Evolutionary conservation across 2,113 vertebrate genomes (phyloP), one percentile per base, ranked within the genome.

Genomic region (Origma solitaria): DNA sequence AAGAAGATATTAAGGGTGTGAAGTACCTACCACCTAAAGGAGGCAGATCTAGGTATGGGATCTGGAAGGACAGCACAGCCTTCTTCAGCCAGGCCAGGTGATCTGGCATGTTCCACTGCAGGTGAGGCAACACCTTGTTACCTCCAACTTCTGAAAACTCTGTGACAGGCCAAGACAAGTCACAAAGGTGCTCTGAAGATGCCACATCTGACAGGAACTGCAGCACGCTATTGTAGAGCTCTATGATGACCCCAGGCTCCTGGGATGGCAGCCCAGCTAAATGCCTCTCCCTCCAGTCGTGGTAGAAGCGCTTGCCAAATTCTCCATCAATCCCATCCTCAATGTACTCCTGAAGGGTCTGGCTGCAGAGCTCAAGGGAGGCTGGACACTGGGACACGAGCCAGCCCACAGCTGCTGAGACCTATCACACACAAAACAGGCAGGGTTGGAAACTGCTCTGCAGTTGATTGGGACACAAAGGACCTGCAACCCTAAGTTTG

Each of bases 11-110:
- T 8, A 45, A 10, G 31, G 47, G 23, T 2, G 16, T 16, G 4
- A 68, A 68, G 27, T 35, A 95, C 97, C 1, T 80, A 99, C 99
- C 99, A 24, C 88, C 97, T 11, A 82, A 35, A 0, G 98, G 97
- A 2, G 98, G 98, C 53, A 97, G 97, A 68, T 98, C 98, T 97
- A 99, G 98, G 81, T 98, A 97, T 0, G 99, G 99, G 49, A 99
- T 98, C 97, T 98, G 98, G 93, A 99, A 98, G 93, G 98, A 98
- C 30, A 99, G 98, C 76, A 99, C 93, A 15, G 98, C 97, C 60
- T 98, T 97, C 37, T 95, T 98, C 27, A 99, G 96, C 99, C 99
- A 99, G 57, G 97, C 95, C 91, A 99, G 96, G 82, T 99, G 99
- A 47, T 96, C 94, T 2, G 97, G 87, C 5, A 94, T 79, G 82